Evolutionary conservation across 2,888 invertebrate species (phyloP).

Genomic region (Timema podura): DNA sequence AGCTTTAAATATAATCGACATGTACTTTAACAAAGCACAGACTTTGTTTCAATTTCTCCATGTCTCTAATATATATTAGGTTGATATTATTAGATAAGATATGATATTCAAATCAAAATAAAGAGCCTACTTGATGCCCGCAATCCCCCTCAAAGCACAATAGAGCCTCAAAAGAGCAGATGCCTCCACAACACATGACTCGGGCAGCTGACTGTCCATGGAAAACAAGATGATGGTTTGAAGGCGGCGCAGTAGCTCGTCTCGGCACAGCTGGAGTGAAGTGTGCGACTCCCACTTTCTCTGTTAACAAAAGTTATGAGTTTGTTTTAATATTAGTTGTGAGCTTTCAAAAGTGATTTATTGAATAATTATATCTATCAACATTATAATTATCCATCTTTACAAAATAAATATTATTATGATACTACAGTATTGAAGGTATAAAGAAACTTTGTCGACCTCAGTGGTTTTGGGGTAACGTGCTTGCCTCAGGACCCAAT

Average conservation of each 20-base stretch:
- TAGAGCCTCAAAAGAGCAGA: constrained; percentile 86
- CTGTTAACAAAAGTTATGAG: constrained; percentile 34
- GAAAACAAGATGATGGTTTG: constrained; percentile 61
- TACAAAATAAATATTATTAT: too few species aligned
- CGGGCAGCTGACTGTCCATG: constrained; percentile 55
- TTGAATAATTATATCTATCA: constrained; percentile 11
- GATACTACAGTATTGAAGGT: too few species aligned
- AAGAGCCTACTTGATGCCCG: constrained; percentile 27
- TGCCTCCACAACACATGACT: constrained; percentile 67
- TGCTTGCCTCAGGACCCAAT: too few species aligned
- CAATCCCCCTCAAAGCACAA: constrained; percentile 64
- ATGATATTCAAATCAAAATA: constrained; percentile 24
- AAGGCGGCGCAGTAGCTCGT: constrained; percentile 70
- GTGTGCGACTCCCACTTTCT: constrained; percentile 72
- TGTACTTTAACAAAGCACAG: too few species aligned
- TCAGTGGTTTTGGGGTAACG: too few species aligned
- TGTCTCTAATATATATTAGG: too few species aligned
- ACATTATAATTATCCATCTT: constrained; percentile 13
- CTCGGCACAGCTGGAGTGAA: constrained; percentile 66
- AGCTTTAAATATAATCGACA: too few species aligned
- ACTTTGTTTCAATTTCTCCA: too few species aligned
- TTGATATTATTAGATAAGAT: background rate
- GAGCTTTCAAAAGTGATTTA: background rate
- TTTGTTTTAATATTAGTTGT: background rate
- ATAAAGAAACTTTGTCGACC: too few species aligned